Conservation (phyloP, 2,797 vertebrate genomes). For the Okamejei kenojei region DNA sequence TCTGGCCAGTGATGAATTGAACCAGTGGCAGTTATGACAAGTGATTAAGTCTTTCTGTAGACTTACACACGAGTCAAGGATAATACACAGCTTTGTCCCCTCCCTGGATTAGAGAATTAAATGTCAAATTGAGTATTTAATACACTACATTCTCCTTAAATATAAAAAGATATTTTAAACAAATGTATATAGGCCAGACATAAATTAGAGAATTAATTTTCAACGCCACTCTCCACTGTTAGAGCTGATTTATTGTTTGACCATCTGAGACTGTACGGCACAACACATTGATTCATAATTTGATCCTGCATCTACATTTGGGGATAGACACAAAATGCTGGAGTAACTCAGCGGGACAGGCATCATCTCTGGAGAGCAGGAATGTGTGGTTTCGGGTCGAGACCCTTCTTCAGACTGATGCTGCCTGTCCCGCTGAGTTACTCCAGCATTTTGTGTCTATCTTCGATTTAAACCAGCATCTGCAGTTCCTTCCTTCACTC, state of each 20-base stretch:
- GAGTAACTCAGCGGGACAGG: too few relatives aligned
- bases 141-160: constrained; percentile 4
- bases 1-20: constrained; percentile 28
- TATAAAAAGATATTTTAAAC: background rate
- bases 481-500: too few relatives aligned
- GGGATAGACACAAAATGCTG: background rate
- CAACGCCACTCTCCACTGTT: background rate
- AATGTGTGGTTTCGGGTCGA: too few relatives aligned
- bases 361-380: too few relatives aligned
- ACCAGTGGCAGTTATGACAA: constrained; percentile 29
- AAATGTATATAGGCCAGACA: constrained; percentile 18
- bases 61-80: constrained; percentile 30
- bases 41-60: constrained; percentile 36
- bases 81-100: constrained; percentile 23
- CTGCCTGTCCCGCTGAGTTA: too few relatives aligned
- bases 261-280: background rate
- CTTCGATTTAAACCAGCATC: too few relatives aligned
- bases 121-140: constrained; percentile 32
- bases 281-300: background rate
- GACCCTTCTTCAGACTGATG: too few relatives aligned
- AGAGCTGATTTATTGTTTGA: too few relatives aligned
- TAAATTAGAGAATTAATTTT: background rate
- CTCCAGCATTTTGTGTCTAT: too few relatives aligned
- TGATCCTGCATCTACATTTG: background rate
- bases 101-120: constrained; percentile 34